Percentiles rank a stretch among this genome's conserved stretches.
These are phyloP conservation scores for Branchellion lobata DNA, from an alignment of 2,888 invertebrate genomes.

Conservation along the genomic window DNA sequence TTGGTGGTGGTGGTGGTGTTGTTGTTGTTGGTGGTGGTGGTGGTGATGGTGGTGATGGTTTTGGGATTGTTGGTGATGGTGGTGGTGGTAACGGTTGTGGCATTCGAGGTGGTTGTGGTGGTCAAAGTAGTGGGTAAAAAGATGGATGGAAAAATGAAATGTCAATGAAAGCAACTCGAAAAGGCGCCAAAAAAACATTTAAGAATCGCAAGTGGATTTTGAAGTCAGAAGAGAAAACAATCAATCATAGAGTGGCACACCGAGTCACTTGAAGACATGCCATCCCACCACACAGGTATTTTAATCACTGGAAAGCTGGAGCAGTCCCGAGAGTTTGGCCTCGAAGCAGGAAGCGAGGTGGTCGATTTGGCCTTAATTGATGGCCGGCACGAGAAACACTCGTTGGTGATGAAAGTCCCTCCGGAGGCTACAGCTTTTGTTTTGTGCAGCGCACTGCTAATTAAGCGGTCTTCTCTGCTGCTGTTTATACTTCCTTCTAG, in stretches of 20 bases:
- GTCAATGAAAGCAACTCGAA: background rate
- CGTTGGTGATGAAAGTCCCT: slow-evolving; percentile 1
- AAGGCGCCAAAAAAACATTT: background rate
- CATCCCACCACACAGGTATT: background rate
- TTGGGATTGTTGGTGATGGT: too few species aligned
- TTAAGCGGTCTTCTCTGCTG: background rate
- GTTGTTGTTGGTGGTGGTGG: too few species aligned
- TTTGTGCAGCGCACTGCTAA: background rate
- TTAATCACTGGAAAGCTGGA: slow-evolving; percentile 1
- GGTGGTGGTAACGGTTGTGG: too few species aligned
- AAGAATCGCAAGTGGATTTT: too few species aligned
- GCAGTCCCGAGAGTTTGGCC: slow-evolving; percentile 18
- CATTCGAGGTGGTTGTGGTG: too few species aligned
- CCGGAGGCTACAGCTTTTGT: slow-evolving; percentile 5
- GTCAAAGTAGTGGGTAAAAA: too few species aligned
- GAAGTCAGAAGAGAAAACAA: slow-evolving; percentile 4
- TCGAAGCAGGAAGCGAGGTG: slow-evolving; percentile 10
- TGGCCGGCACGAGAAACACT: slow-evolving; percentile 14
- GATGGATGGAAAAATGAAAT: background rate
- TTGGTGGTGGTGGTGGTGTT: too few species aligned
- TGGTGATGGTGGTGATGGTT: too few species aligned
- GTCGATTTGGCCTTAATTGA: slow-evolving; percentile 22
- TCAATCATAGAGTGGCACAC: background rate
- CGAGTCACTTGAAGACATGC: too few species aligned
- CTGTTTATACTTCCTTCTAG: background rate